phyloP scores from a whole-genome alignment of 2,888 invertebrate species.

The Amblyjoppa fuscipennis region DNA sequence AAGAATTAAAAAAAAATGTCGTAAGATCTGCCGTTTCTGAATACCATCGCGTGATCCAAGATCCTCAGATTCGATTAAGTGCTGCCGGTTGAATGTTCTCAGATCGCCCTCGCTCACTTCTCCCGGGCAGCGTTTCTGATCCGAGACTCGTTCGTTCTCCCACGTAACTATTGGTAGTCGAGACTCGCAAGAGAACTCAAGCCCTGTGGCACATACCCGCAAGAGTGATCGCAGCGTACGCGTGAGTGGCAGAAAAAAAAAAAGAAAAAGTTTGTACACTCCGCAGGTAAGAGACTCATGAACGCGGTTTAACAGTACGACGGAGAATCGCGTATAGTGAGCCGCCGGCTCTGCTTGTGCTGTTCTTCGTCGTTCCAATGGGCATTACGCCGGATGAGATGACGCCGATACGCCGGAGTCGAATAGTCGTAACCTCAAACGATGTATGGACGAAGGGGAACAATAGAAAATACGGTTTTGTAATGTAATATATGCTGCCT shows the following conservation, averaged over 20 bases:
- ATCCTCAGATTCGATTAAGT: slow-evolving; percentile 59
- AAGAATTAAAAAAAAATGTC: background rate
- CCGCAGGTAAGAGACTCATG: slow-evolving; percentile 15
- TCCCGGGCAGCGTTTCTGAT: slow-evolving; percentile 5
- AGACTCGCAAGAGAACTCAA: slow-evolving; percentile 22
- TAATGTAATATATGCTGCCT: background rate
- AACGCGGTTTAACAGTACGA: slow-evolving; percentile 24
- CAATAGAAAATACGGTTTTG: slow-evolving; percentile 24
- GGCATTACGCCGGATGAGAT: slow-evolving; percentile 45
- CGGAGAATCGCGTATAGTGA: background rate
- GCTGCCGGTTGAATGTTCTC: slow-evolving; percentile 20
- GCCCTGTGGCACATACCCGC: slow-evolving; percentile 3
- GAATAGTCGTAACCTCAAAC: slow-evolving; percentile 12
- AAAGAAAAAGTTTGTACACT: background rate
- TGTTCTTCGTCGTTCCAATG: slow-evolving; percentile 16
- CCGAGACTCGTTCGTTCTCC: slow-evolving; percentile 52
- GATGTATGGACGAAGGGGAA: slow-evolving; percentile 12
- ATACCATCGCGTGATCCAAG: slow-evolving; percentile 57
- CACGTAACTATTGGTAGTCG: slow-evolving; percentile 39
- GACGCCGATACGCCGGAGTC: slow-evolving; percentile 37
- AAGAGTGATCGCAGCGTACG: slow-evolving; percentile 37
- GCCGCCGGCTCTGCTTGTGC: background rate
- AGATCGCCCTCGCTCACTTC: background rate
- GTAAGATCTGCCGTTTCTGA: background rate
- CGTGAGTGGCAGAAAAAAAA: slow-evolving; percentile 27